Percentiles rank a stretch among this genome's conserved stretches.
These are phyloP conservation scores for Odocoileus virginianus DNA, from an alignment of 2,113 vertebrate species.

Conservation along the genomic window DNA sequence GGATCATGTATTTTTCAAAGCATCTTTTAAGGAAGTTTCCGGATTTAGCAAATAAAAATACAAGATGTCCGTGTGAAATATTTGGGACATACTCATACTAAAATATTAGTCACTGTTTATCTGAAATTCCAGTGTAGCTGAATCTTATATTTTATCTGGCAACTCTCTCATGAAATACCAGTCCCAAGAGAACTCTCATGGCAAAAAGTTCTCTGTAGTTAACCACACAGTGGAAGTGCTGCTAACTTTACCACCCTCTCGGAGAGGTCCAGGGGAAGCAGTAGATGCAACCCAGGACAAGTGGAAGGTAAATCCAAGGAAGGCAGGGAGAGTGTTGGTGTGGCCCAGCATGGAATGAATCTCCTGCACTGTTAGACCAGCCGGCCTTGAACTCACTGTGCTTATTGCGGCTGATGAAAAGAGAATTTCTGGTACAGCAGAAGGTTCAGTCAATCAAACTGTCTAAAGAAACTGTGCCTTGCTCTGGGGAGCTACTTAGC, in stretches of 20 bases:
- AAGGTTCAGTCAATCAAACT: neutral
- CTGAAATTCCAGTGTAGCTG: neutral
- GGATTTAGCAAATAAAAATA: neutral
- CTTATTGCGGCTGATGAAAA: neutral
- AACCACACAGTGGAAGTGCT: accelerated
- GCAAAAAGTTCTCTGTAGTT: neutral
- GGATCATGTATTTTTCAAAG: neutral
- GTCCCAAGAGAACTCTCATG: neutral
- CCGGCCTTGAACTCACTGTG: neutral
- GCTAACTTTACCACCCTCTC: neutral
- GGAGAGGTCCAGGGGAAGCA: neutral
- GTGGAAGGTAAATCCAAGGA: neutral
- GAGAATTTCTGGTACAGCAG: neutral
- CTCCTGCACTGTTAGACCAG: neutral
- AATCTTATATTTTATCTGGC: neutral
- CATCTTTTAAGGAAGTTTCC: neutral
- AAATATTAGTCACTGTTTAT: neutral
- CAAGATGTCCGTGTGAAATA: neutral
- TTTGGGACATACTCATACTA: neutral
- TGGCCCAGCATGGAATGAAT: neutral
- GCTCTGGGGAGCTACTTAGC: neutral
- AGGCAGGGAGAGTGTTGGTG: neutral
- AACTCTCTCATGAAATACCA: neutral
- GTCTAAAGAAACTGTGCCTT: neutral
- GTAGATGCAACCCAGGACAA: no score